Percentiles rank a stretch among this genome's conserved stretches.
Evolutionary conservation across 2,888 invertebrate species (phyloP).

Genomic region (Pyrrhia umbra): DNA sequence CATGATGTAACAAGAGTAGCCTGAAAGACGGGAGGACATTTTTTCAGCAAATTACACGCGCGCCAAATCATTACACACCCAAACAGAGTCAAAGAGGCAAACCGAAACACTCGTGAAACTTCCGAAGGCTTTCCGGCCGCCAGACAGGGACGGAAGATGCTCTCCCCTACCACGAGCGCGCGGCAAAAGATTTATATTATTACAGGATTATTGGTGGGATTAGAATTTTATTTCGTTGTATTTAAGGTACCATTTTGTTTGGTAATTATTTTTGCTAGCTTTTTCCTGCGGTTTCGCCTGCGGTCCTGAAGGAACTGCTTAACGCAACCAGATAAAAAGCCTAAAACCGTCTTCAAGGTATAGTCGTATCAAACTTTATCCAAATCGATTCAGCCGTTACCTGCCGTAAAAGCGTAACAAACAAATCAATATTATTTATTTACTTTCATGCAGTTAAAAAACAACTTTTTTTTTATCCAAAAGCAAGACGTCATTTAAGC

Average conservation of each 20-base stretch:
- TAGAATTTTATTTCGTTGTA: conserved; percentile 6
- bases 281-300: no score
- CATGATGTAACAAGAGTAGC: conserved; percentile 72
- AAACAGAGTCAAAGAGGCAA: conserved; percentile 90
- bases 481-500: no score
- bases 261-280: no score
- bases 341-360: no score
- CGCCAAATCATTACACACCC: conserved; percentile 89
- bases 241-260: neutral
- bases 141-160: conserved; percentile 76
- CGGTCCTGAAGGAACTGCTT: no score
- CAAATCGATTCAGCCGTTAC: no score
- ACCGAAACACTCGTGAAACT: conserved; percentile 88
- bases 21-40: conserved; percentile 80
- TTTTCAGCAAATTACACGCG: conserved; percentile 87
- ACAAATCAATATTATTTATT: no score
- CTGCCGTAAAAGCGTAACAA: no score
- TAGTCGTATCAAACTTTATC: no score
- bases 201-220: conserved; percentile 35
- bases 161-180: conserved; percentile 71
- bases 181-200: conserved; percentile 63
- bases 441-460: no score
- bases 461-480: no score
- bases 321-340: no score
- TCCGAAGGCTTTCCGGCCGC: conserved; percentile 84